These are phyloP conservation scores for Crocidura indochinensis DNA, from an alignment of 2,797 vertebrate species.

Conservation along the genomic window DNA sequence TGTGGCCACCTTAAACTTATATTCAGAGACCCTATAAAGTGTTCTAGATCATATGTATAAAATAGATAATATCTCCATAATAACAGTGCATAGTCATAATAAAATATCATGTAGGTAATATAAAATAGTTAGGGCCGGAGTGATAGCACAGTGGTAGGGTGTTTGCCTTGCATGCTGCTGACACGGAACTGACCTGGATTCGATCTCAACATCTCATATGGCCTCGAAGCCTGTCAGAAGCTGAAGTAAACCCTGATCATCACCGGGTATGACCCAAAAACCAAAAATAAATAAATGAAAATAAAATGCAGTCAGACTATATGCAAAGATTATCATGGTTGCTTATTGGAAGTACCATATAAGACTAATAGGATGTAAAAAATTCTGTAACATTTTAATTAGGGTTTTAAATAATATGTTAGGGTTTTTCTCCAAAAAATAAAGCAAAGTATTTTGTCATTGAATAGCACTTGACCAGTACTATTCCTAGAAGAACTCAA, in stretches of 20 bases:
- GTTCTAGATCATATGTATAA: not conserved
- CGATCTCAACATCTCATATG: too few relatives aligned
- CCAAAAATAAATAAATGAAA: not conserved
- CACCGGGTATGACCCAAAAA: too few relatives aligned
- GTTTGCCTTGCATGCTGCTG: too few relatives aligned
- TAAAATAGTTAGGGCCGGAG: not conserved
- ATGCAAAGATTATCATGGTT: not conserved
- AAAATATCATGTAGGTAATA: not conserved
- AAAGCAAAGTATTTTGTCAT: not conserved
- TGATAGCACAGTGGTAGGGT: too few relatives aligned
- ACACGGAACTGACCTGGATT: too few relatives aligned
- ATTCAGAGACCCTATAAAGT: not conserved
- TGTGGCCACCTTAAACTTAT: not conserved
- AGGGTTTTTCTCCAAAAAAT: not conserved
- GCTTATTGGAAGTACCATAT: not conserved
- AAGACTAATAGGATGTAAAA: not conserved
- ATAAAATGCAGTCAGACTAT: not conserved
- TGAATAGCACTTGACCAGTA: not conserved
- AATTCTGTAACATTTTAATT: not conserved
- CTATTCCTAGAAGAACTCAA: slow-evolving; percentile 1
- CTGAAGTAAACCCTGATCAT: too few relatives aligned
- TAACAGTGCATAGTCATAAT: not conserved
- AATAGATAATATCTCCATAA: too few relatives aligned
- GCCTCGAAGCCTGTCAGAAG: too few relatives aligned
- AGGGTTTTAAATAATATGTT: not conserved